Evolutionary conservation across 2,797 vertebrate species (phyloP), one percentile per base, ranked within the genome.

Genomic region (Loriculus beryllinus): DNA sequence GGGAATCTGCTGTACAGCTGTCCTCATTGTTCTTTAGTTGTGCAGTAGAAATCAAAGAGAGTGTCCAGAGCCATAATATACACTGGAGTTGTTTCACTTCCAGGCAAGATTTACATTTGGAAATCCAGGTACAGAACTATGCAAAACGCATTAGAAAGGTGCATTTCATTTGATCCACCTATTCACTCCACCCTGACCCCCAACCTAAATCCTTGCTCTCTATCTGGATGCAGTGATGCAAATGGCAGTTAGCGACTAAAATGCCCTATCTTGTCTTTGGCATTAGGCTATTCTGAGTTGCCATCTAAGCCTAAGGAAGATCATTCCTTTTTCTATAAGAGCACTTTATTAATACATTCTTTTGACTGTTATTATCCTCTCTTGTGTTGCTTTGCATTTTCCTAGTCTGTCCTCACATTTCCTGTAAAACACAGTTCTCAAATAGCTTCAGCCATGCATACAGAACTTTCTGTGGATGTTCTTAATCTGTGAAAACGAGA

Each of bases 401-500:
- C 49, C 42, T 57, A 70, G 76, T 33, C 65, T 83, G 23, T 52
- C 71, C 68, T 92, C 57, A 75, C 6, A 64, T 82, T 84, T 94
- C 69, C 69, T 63, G 45, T 79, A 68, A 93, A 85, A 77, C 40
- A 40, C 11, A 51, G 62, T 4, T 95, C 83, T 91, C 67, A 86
- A 95, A 83, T 37, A 90, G 74, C 93, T 90, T 91, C 93, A 94
- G 72, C 77, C 2, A 0, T 83, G 81, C 78, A 92, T 71, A 77
- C 37, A 49, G 86, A 87, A 88, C 88, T 93, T 96, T 92, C 89
- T 25, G 45, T 83, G 82, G 72, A 63, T 89, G 47, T 59, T 79
- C 86, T 88, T 93, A 95, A 91, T 89, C 75, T 80, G 60, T 39
- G 82, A 74, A 89, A 96, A 92, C 76, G 87, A 88, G 80, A 92